These are phyloP conservation scores for Notocelia uddmanniana DNA, from an alignment of 2,888 invertebrate species.

Conservation along the genomic window DNA sequence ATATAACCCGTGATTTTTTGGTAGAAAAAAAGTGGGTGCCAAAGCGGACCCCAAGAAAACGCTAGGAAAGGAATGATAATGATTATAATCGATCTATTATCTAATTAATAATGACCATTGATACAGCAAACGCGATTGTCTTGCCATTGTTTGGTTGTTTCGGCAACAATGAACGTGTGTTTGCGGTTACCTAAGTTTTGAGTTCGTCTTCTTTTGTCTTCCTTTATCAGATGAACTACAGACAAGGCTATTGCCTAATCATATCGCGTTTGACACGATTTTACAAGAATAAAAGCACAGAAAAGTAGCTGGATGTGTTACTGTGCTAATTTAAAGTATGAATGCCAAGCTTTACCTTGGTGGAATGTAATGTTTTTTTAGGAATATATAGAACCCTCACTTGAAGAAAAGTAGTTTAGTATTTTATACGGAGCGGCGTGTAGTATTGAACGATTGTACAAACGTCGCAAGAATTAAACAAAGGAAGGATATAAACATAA, in stretches of 20 bases:
- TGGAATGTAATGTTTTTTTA: not conserved
- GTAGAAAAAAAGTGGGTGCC: too few relatives aligned
- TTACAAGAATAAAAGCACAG: not conserved
- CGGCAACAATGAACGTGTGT: constrained; percentile 55
- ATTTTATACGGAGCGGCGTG: too few relatives aligned
- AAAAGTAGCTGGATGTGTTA: not conserved
- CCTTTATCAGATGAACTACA: constrained; percentile 26
- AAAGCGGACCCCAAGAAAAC: too few relatives aligned
- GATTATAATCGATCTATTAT: too few relatives aligned
- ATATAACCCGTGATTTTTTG: too few relatives aligned
- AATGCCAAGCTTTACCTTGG: not conserved
- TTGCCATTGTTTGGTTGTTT: constrained; percentile 64
- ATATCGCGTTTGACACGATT: constrained; percentile 8
- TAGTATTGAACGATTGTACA: too few relatives aligned
- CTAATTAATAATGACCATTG: too few relatives aligned
- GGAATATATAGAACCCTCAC: not conserved
- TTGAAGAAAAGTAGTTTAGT: too few relatives aligned
- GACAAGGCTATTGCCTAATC: constrained; percentile 14
- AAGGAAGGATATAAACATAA: not conserved
- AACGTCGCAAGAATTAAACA: not conserved
- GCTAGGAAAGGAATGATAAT: too few relatives aligned
- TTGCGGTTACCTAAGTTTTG: constrained; percentile 10
- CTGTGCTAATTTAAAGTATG: not conserved
- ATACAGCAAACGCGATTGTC: constrained; percentile 54
- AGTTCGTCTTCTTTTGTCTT: constrained; percentile 28